Evolutionary conservation across 2,797 vertebrate species (phyloP).

Genomic region (Liasis olivaceus): DNA sequence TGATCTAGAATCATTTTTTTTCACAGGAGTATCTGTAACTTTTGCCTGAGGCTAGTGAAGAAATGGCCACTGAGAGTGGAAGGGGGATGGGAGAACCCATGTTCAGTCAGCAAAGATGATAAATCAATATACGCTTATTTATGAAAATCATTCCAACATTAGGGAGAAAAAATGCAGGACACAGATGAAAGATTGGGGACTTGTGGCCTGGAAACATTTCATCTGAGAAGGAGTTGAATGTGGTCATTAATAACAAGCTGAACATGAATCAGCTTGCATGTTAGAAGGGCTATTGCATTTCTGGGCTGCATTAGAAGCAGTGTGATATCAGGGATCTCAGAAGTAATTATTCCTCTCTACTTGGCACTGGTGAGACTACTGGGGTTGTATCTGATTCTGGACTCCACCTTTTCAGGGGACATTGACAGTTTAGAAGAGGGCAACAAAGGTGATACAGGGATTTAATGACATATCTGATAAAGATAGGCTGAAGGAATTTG

Average conservation of each 20-base stretch:
- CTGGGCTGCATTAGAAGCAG: neutral
- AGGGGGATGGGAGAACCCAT: neutral
- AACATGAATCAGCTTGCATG: neutral
- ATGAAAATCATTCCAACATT: neutral
- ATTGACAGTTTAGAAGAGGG: neutral
- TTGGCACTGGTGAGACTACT: neutral
- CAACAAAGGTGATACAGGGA: neutral
- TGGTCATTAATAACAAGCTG: neutral
- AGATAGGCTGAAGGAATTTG: neutral
- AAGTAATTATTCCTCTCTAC: neutral
- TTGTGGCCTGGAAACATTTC: neutral
- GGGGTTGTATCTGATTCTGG: neutral
- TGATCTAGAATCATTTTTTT: neutral
- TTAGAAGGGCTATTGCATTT: neutral
- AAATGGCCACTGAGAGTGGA: neutral
- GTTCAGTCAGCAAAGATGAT: neutral
- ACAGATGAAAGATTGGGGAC: neutral
- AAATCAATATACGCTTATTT: neutral
- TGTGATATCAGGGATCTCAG: neutral
- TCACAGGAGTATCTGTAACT: no score
- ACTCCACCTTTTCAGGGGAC: neutral
- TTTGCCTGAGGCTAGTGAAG: neutral
- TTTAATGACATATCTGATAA: neutral
- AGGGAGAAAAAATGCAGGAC: neutral
- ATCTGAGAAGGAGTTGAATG: neutral